Conservation (phyloP, 2,888 invertebrate species). For the Ctena decussata region DNA sequence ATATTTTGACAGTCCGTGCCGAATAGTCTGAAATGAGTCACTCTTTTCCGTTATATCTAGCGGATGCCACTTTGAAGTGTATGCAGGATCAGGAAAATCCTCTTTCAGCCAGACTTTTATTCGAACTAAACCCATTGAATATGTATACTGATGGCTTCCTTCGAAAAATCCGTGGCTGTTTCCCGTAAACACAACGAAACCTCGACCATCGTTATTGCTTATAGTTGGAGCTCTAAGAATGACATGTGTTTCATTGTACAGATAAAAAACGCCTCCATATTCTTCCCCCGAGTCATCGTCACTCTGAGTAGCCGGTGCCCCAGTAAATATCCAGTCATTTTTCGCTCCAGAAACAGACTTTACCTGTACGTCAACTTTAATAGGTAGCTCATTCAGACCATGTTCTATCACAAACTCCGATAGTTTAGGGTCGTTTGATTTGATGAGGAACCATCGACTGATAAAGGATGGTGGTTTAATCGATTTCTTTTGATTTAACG, state of each 20-base stretch:
- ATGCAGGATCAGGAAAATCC: not conserved
- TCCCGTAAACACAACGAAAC: constrained; percentile 40
- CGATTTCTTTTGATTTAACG: not conserved
- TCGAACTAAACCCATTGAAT: not conserved
- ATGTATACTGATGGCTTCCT: not conserved
- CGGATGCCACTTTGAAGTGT: not conserved
- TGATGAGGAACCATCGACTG: not conserved
- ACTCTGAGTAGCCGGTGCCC: constrained; percentile 30
- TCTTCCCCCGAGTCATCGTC: constrained; percentile 30
- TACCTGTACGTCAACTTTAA: constrained; percentile 51
- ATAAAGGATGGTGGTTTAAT: not conserved
- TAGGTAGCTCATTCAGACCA: constrained; percentile 32
- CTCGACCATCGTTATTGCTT: constrained; percentile 11
- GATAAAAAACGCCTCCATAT: constrained; percentile 50
- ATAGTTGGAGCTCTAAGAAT: constrained; percentile 28
- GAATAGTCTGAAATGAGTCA: not conserved
- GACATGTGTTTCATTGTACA: constrained; percentile 46
- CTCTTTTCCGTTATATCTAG: not conserved
- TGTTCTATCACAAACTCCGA: constrained; percentile 13
- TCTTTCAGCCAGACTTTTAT: not conserved
- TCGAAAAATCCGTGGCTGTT: not conserved
- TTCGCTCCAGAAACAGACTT: constrained; percentile 34
- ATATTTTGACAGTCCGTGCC: not conserved
- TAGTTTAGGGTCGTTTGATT: not conserved
- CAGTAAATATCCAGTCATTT: constrained; percentile 42